phyloP scores from a whole-genome alignment of 2,113 vertebrate genomes.

The Strix uralensis region DNA sequence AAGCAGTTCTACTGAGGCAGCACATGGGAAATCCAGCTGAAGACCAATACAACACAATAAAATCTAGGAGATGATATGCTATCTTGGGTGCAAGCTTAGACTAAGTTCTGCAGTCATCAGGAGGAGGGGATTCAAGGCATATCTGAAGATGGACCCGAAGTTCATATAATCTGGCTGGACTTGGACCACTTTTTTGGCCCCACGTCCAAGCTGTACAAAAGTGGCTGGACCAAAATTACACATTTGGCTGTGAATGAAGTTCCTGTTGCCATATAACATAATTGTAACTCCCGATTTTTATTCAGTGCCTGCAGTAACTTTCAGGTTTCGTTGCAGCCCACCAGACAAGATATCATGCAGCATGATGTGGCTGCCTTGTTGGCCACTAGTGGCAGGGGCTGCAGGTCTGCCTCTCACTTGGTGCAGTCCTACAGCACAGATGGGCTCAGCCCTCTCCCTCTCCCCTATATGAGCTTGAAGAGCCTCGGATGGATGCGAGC shows the following conservation, averaged over 20 bases:
- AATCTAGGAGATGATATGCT: neutral
- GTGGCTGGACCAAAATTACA: neutral
- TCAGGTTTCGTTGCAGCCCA: neutral
- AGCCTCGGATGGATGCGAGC: rapidly evolving
- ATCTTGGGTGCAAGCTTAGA: neutral
- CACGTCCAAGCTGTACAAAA: neutral
- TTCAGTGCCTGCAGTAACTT: neutral
- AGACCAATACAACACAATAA: neutral
- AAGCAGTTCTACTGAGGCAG: neutral
- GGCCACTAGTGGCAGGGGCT: neutral
- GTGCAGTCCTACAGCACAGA: neutral
- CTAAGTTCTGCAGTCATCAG: neutral
- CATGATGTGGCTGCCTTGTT: rapidly evolving
- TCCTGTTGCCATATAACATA: neutral
- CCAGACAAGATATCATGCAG: neutral
- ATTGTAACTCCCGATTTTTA: neutral
- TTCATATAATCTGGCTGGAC: neutral
- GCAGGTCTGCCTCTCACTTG: neutral
- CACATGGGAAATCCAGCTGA: neutral
- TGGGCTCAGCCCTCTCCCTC: neutral
- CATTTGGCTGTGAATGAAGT: neutral
- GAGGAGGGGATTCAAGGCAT: neutral
- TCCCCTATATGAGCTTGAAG: rapidly evolving
- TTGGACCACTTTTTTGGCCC: neutral
- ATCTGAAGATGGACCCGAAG: neutral